Evolutionary conservation across 2,113 vertebrate genomes (phyloP).

Genomic region (Neodontobutis hainanensis): DNA sequence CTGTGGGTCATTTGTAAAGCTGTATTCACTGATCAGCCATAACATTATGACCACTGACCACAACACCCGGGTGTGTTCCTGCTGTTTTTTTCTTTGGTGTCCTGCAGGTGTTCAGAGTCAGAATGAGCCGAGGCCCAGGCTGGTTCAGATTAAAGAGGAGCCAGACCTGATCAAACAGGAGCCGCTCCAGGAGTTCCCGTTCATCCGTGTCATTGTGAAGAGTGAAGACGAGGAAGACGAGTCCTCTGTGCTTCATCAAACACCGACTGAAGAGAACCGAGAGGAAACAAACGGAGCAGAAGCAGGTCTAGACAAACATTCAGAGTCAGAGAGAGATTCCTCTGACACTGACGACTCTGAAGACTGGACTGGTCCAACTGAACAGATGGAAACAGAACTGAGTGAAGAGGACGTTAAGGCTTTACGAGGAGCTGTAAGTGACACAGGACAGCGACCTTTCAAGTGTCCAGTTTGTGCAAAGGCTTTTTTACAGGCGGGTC

Average conservation of each 20-base stretch:
- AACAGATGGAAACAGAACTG: not conserved
- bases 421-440: too few species aligned
- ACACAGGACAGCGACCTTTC: too few species aligned
- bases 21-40: too few species aligned
- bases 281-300: not conserved
- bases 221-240: not conserved
- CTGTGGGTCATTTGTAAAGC: too few species aligned
- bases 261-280: not conserved
- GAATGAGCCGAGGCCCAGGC: not conserved
- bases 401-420: too few species aligned
- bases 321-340: not conserved
- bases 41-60: too few species aligned
- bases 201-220: not conserved
- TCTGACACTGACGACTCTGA: slow-evolving; percentile 3
- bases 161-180: not conserved
- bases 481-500: too few species aligned
- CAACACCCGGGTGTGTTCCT: too few species aligned
- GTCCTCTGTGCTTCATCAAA: too few species aligned
- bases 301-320: too few species aligned
- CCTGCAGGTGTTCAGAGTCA: not conserved
- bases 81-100: not conserved
- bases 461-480: too few species aligned
- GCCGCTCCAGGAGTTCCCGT: not conserved
- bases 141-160: not conserved
- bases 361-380: not conserved